A percentile compares a stretch with the other conserved stretches of the same genome.
phyloP scores from a whole-genome alignment of 1,140 invertebrate species.

The Temnothorax curvispinosus region DNA sequence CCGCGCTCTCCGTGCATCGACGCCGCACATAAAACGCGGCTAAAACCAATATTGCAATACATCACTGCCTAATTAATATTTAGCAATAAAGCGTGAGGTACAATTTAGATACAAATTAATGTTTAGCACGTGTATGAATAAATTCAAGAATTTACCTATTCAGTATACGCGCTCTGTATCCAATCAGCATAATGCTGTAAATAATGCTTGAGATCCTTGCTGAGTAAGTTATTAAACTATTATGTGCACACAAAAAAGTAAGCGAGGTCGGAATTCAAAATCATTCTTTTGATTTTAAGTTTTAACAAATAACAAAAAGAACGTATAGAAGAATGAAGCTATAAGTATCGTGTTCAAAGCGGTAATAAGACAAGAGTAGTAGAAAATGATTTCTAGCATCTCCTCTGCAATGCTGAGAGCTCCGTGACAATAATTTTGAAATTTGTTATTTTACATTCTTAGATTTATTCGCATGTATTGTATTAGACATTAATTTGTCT shows the following conservation, averaged over 20 bases:
- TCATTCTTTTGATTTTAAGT: not conserved
- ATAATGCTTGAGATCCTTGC: not conserved
- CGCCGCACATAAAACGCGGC: not conserved
- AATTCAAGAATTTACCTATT: not conserved
- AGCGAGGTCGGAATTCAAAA: not conserved
- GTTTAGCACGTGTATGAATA: not conserved
- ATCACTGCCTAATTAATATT: conserved; percentile 8
- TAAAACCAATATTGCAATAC: conserved; percentile 5
- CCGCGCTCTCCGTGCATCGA: conserved; percentile 29
- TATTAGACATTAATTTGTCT: not conserved
- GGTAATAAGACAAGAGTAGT: not conserved
- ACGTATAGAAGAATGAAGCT: not conserved
- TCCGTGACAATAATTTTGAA: not conserved
- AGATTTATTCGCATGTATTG: not conserved
- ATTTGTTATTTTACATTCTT: not conserved
- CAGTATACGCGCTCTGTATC: too few relatives aligned
- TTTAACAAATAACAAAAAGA: not conserved
- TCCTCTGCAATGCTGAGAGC: not conserved
- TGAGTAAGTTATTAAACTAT: not conserved
- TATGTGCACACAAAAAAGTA: not conserved
- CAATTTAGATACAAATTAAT: not conserved
- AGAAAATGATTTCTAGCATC: not conserved
- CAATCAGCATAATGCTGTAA: not conserved
- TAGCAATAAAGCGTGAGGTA: not conserved
- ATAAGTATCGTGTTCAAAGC: not conserved